Evolutionary conservation across 92 coral and sea anemone species (phyloP), one percentile per base, ranked within the genome.

Genomic region (Phenganax stokvisi): DNA sequence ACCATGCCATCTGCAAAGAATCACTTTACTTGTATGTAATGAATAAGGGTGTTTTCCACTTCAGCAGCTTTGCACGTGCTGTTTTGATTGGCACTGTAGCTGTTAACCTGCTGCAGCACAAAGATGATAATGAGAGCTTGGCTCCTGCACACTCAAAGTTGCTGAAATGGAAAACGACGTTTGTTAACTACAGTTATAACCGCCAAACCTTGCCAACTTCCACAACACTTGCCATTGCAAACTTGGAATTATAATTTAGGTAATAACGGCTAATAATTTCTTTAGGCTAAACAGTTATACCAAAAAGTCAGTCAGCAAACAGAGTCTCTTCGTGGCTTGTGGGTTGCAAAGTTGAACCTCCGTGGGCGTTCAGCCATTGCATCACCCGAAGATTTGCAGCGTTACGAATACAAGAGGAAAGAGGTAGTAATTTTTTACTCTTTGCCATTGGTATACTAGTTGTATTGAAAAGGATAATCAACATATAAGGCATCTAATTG

Each of bases 361-460:
- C 94, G 97, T 58, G 98, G 98, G 31, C 98, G 97, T 44, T 83
- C 97, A 79, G 85, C 98, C 81, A 94, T 94, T 90, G 98, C 98
- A 52, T 92, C 98, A 69, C 94, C 98, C 0, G 98, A 94, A 81
- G 98, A 94, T 85, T 88, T 94, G 81, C 89, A 88, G 67, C 85
- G 90, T 15, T 94, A 92, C 70, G 98, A 92, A 51, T 87, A 88
- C 52, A 94, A 89, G 87, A 91, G 92, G 81, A 76, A 80, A 29
- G 98, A 92, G 97, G 98, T 93, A 71, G 54, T 68, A 68, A 6
- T 37, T 68, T 13, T 1, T 68, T 37, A 30, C 12, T 28, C n/a
- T 30, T 13, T 61, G 0, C 15, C n/a, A 44, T 25, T 17, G 11
- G 16, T 3, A 67, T 67, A 11, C 12, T 47, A 66, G n/a, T 61